Evolutionary conservation across 2,888 invertebrate genomes (phyloP).

Genomic region (Polymixis lichenea): DNA sequence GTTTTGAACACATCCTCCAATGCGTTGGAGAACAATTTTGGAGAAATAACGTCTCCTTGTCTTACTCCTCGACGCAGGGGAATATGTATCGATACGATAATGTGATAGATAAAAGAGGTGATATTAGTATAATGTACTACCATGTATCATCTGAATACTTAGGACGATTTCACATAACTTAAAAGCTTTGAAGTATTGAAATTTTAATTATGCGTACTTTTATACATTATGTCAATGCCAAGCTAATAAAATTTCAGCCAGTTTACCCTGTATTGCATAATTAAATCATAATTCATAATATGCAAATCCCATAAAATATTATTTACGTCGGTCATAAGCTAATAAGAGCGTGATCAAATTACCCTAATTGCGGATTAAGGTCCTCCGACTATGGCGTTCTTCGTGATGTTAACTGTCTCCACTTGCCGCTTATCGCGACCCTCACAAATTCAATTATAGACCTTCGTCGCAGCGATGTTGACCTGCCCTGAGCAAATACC

Average conservation of each 20-base stretch:
- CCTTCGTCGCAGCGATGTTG: slow-evolving; percentile 72
- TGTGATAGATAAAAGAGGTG: too few relatives aligned
- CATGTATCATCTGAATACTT: too few relatives aligned
- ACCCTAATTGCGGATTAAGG: slow-evolving; percentile 79
- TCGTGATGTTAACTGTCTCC: slow-evolving; percentile 78
- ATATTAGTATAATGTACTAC: too few relatives aligned
- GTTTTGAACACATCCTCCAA: too few relatives aligned
- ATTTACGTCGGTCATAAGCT: slow-evolving; percentile 60
- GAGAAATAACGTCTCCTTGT: too few relatives aligned
- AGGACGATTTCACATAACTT: too few relatives aligned
- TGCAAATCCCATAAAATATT: slow-evolving; percentile 55
- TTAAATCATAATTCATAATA: slow-evolving; percentile 38
- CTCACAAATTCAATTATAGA: slow-evolving; percentile 83
- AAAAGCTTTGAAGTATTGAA: too few relatives aligned
- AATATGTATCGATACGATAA: too few relatives aligned
- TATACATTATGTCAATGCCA: background rate
- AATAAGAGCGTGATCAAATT: slow-evolving; percentile 76
- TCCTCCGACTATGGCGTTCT: slow-evolving; percentile 72
- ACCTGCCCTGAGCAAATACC: slow-evolving; percentile 68
- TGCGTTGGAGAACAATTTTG: too few relatives aligned
- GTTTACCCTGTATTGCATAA: slow-evolving; percentile 12
- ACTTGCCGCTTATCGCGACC: slow-evolving; percentile 78
- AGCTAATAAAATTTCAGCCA: background rate
- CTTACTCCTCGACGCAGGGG: too few relatives aligned
- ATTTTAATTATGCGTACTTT: too few relatives aligned